These are phyloP conservation scores for Oryzaephilus surinamensis DNA, from an alignment of 1,140 invertebrate species.

Conservation along the genomic window DNA sequence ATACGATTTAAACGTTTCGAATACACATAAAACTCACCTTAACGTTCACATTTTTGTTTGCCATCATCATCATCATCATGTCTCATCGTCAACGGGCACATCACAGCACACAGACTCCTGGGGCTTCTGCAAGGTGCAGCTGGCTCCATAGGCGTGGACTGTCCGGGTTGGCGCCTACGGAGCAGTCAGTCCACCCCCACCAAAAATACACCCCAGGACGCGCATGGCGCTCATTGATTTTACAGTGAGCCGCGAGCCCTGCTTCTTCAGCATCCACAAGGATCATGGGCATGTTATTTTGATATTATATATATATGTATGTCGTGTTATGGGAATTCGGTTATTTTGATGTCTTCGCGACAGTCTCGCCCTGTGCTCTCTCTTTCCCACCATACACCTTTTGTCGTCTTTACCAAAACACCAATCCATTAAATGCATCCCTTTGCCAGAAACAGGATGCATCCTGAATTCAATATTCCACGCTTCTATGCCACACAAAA, in stretches of 20 bases:
- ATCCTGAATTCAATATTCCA: no score
- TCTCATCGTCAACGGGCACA: slow-evolving; percentile 23
- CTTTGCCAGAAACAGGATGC: no score
- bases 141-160: slow-evolving; percentile 37
- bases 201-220: slow-evolving; percentile 21
- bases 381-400: no score
- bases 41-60: slow-evolving; percentile 23
- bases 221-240: slow-evolving; percentile 31
- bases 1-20: no score
- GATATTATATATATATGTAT: slow-evolving; percentile 20
- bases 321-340: slow-evolving; percentile 16
- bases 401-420: no score
- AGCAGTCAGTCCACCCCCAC: slow-evolving; percentile 25
- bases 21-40: no score
- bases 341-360: slow-evolving; percentile 13
- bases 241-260: slow-evolving; percentile 17
- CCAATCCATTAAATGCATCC: no score
- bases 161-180: slow-evolving; percentile 33
- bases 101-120: slow-evolving; percentile 30
- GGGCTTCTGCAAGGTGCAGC: slow-evolving; percentile 30
- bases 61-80: slow-evolving; percentile 8
- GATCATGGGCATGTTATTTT: slow-evolving; percentile 21
- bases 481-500: no score
- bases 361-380: slow-evolving; percentile 1
- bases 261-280: no score